These are phyloP conservation scores for Zonitis immaculata DNA, from an alignment of 2,888 invertebrate genomes.

Conservation along the genomic window DNA sequence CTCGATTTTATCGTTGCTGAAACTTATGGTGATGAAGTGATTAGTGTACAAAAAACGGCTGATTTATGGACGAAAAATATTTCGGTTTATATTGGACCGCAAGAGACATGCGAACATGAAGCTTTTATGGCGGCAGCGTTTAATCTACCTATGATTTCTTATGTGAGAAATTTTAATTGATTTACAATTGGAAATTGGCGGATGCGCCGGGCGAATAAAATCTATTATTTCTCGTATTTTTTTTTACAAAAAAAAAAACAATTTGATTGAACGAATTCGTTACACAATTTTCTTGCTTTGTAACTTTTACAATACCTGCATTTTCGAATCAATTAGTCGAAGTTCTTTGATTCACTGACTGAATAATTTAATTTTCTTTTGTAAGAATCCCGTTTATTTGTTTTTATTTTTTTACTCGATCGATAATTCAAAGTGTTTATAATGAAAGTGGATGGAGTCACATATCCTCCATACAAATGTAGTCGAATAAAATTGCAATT, in stretches of 20 bases:
- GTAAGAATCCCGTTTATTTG: no score
- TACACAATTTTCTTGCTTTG: no score
- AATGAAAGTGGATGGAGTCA: no score
- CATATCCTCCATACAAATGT: no score
- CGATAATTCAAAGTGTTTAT: no score
- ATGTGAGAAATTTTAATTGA: slow-evolving; percentile 76
- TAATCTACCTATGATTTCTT: slow-evolving; percentile 93
- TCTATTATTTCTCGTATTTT: neutral
- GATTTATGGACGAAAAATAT: slow-evolving; percentile 78
- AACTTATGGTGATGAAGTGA: slow-evolving; percentile 84
- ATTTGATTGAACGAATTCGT: no score
- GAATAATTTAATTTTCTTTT: no score
- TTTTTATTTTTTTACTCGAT: no score
- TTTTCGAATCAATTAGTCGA: no score
- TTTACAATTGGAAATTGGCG: neutral
- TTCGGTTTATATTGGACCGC: slow-evolving; percentile 84
- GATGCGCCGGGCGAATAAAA: neutral
- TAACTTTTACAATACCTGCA: no score
- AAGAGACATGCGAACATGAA: slow-evolving; percentile 89
- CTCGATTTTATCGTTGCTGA: slow-evolving; percentile 80
- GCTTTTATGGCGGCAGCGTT: slow-evolving; percentile 91
- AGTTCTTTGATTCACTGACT: no score
- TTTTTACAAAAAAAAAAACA: neutral
- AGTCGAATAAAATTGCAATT: no score
- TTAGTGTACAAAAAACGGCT: slow-evolving; percentile 81